phyloP scores from a whole-genome alignment of 2,797 vertebrate species.

The Scolopax rusticola region DNA sequence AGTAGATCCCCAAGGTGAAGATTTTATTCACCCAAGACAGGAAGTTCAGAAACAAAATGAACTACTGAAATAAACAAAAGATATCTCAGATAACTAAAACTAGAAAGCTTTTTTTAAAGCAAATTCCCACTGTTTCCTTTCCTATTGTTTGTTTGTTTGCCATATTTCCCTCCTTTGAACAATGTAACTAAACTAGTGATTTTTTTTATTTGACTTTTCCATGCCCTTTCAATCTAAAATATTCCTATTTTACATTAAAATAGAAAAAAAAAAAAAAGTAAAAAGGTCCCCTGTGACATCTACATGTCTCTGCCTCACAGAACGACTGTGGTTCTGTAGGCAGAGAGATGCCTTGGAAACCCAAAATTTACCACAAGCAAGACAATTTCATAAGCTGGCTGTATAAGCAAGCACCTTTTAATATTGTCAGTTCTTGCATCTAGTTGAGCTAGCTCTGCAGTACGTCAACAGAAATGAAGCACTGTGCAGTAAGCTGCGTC shows the following conservation, averaged over 20 bases:
- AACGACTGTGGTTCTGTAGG: not conserved
- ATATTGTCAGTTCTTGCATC: not conserved
- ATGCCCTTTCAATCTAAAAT: slow-evolving; percentile 1
- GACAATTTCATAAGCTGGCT: not conserved
- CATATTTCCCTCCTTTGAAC: not conserved
- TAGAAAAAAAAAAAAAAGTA: not conserved
- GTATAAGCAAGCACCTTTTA: not conserved
- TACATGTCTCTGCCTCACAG: not conserved
- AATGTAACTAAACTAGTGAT: not conserved
- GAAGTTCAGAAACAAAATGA: slow-evolving; percentile 15
- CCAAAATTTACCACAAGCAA: not conserved
- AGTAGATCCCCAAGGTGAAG: slow-evolving; percentile 1
- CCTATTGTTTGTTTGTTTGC: slow-evolving; percentile 26
- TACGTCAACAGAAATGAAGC: not conserved
- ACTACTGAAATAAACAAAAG: slow-evolving; percentile 22
- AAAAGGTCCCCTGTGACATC: not conserved
- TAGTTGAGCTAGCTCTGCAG: not conserved
- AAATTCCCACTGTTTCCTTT: not conserved
- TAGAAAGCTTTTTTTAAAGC: not conserved
- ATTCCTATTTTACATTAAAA: not conserved
- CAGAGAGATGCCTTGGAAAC: not conserved
- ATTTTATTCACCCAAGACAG: slow-evolving; percentile 9
- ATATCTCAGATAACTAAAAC: not conserved
- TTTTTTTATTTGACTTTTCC: not conserved
- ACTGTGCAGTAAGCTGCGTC: rapidly evolving